Evolutionary conservation across 2,797 vertebrate species (phyloP).

Genomic region (Synaphobranchus kaupii): DNA sequence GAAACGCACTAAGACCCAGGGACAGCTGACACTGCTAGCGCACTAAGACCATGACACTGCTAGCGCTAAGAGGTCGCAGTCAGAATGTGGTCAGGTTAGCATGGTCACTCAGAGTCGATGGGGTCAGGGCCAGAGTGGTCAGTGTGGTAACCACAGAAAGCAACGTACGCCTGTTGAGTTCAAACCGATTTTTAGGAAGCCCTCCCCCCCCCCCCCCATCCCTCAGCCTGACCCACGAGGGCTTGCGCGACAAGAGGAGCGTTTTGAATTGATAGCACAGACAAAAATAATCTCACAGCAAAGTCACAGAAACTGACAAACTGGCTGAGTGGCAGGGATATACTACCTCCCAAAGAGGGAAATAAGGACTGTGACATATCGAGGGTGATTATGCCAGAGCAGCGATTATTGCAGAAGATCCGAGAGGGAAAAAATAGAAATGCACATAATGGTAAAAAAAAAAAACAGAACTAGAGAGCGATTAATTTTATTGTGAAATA

Average conservation of each 20-base stretch:
- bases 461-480: background rate
- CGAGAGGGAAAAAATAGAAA: background rate
- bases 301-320: background rate
- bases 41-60: no score
- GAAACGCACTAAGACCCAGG: background rate
- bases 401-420: background rate
- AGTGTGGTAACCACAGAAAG: no score
- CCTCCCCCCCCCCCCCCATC: no score
- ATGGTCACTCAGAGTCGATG: no score
- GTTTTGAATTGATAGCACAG: background rate
- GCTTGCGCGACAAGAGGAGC: background rate
- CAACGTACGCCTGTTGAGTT: no score
- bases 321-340: background rate
- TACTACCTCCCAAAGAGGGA: background rate
- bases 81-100: no score
- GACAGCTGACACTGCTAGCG: no score
- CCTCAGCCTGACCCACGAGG: no score
- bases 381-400: background rate
- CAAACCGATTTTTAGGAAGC: no score
- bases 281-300: background rate
- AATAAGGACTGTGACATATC: background rate
- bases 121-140: no score
- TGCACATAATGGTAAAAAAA: background rate
- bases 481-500: slow-evolving; percentile 19
- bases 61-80: no score